Base-by-base conservation (phyloP, 1,140 invertebrate species). In the Octopus bimaculoides region DNA sequence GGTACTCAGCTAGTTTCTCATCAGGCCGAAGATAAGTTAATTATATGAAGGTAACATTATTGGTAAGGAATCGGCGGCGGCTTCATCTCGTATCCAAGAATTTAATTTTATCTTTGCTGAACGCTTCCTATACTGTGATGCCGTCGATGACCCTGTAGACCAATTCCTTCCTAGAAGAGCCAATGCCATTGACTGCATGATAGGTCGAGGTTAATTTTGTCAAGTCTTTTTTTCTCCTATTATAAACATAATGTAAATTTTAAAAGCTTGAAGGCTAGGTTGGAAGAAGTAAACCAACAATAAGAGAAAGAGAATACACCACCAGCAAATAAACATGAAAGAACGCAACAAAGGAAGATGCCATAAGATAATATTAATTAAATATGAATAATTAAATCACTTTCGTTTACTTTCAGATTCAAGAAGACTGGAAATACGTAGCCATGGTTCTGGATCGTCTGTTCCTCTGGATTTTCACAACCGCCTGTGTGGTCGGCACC, bases 391-490 rank as follows among this genome's bases (percentile, higher is more conserved):
- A n/a, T 71, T 71, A 17, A 5, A n/a, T 71, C 26, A 20, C 14
- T 3, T n/a, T 14, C 12, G 4, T 79, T 78, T 69, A 80, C 52
- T 82, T 83, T 74, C 81, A 91, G 90, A 87, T 90, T 53, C 84
- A 87, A 79, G 88, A 91, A 81, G 90, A 91, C 79, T 91, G 90
- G 90, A 90, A 90, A 77, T 90, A 89, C 77, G 88, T 90, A 56
- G 90, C 89, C 52, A 87, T 90, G 87, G 90, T 91, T 53, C 77
- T 90, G 56, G 90, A 91, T 80, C 82, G 90, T 41, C 80, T 91
- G 52, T 90, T 91, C 82, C 83, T 91, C 55, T 89, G 87, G 85
- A 90, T 90, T 77, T 91, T 91, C 83, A 89, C 89, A n/a, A 88
- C 86, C 10, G 87, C 89, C 10, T 90, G 89, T 83, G 80, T 90